These are phyloP conservation scores for Gryon sp. DNA, from an alignment of 1,140 invertebrate species.

Conservation along the genomic window DNA sequence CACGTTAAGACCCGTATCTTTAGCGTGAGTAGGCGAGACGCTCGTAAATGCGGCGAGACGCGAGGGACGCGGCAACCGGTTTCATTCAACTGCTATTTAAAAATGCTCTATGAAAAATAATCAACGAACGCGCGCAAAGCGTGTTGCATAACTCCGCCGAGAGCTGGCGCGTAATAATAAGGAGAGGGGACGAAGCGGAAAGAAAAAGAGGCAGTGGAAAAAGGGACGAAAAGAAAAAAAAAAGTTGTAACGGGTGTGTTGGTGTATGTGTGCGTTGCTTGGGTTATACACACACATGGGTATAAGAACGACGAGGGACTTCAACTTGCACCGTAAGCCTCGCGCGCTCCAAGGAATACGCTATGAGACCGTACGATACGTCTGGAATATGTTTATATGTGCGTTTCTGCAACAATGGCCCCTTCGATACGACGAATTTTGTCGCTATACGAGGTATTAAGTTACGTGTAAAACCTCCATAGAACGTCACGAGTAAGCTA, in stretches of 20 bases:
- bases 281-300: neutral
- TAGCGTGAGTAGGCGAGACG: constrained; percentile 53
- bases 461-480: constrained; percentile 38
- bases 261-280: neutral
- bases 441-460: constrained; percentile 39
- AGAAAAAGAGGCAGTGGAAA: neutral
- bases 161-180: constrained; percentile 8
- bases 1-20: constrained; percentile 53
- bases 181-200: neutral
- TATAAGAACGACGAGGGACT: neutral
- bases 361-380: constrained; percentile 45
- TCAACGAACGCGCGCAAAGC: constrained; percentile 48
- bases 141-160: constrained; percentile 37
- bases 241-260: too few relatives aligned
- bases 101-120: constrained; percentile 57
- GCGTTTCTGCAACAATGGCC: constrained; percentile 23
- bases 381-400: constrained; percentile 45
- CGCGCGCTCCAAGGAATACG: constrained; percentile 45
- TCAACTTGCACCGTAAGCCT: constrained; percentile 49
- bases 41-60: constrained; percentile 3
- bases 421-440: constrained; percentile 46
- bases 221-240: constrained; percentile 7
- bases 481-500: constrained; percentile 28
- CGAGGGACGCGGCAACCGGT: constrained; percentile 30
- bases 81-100: constrained; percentile 60